These are phyloP conservation scores for Orientallactaga bullata DNA, from an alignment of 2,113 vertebrate species.

Conservation along the genomic window DNA sequence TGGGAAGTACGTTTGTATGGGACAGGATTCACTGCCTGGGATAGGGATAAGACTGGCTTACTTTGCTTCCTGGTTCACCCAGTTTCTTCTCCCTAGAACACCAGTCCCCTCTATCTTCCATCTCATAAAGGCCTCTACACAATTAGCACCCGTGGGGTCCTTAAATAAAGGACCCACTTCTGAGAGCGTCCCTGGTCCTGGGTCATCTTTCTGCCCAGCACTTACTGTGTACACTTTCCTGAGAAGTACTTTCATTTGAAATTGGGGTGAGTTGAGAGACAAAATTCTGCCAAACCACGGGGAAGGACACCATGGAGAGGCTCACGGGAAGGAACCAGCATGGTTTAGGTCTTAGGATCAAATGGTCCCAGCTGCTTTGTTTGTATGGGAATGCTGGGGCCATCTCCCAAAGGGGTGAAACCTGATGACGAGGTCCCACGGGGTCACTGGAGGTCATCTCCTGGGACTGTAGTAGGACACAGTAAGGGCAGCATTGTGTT, in stretches of 20 bases:
- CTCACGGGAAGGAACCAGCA: neutral
- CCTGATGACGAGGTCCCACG: neutral
- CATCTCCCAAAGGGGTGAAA: neutral
- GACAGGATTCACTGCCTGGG: neutral
- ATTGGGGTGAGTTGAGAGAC: neutral
- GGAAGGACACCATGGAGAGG: neutral
- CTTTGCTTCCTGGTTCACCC: neutral
- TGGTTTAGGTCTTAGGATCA: neutral
- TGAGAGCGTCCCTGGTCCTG: neutral
- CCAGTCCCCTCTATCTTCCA: neutral
- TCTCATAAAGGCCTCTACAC: neutral
- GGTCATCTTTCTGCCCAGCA: neutral
- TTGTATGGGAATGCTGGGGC: neutral
- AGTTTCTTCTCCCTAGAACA: neutral
- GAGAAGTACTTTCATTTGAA: conserved; percentile 5
- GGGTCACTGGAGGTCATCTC: neutral
- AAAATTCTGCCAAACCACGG: neutral
- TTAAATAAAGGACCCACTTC: neutral
- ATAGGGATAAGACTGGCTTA: neutral
- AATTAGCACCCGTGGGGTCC: neutral
- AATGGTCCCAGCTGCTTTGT: neutral
- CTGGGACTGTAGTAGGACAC: neutral
- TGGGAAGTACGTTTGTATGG: neutral
- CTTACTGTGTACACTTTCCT: neutral
- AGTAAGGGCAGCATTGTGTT: neutral